Evolutionary conservation across 2,113 vertebrate species (phyloP).

Genomic region (Lagopus muta): DNA sequence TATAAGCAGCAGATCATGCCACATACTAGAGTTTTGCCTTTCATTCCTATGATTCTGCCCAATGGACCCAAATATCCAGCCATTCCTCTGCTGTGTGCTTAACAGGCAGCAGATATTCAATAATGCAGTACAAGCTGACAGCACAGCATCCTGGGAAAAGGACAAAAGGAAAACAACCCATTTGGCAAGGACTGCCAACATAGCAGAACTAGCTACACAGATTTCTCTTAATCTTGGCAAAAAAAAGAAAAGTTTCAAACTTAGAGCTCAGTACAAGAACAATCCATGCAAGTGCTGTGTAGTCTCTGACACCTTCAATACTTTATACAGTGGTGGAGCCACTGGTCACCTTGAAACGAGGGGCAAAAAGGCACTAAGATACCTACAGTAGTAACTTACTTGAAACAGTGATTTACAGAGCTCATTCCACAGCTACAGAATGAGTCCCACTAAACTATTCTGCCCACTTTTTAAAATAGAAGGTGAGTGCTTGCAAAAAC

Average conservation of each 20-base stretch:
- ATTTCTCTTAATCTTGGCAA: background rate
- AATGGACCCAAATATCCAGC: background rate
- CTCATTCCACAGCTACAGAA: background rate
- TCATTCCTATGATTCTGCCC: background rate
- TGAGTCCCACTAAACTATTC: background rate
- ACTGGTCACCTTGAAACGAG: background rate
- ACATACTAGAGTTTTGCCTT: background rate
- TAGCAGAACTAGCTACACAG: background rate
- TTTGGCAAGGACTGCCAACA: background rate
- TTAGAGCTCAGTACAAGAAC: background rate
- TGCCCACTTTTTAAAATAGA: background rate
- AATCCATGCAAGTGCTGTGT: background rate
- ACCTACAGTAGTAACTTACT: background rate
- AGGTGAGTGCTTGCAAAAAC: background rate
- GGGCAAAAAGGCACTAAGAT: background rate
- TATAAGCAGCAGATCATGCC: background rate
- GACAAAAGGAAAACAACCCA: background rate
- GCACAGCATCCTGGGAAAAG: background rate
- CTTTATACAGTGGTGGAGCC: background rate
- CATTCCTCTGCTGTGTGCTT: background rate
- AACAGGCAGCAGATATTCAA: background rate
- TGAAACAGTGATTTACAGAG: background rate
- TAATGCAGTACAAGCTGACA: slow-evolving; percentile 4
- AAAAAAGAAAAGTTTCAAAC: background rate
- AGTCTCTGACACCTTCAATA: background rate